phyloP scores from a whole-genome alignment of 2,797 vertebrate species.

The Hydrolagus colliei region DNA sequence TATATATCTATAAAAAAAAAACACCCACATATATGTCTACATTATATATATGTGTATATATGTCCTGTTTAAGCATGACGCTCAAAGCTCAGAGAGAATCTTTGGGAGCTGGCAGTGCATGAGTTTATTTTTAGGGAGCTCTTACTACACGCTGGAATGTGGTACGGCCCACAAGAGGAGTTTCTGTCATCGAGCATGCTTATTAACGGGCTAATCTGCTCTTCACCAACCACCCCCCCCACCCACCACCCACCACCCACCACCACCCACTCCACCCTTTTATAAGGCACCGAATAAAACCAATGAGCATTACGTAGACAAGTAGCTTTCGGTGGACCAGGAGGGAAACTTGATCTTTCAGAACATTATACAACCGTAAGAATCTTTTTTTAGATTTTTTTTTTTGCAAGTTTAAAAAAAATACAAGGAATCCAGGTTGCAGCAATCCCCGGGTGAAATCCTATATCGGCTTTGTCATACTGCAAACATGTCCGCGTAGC shows the following conservation, averaged over 20 bases:
- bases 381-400: conserved; percentile 40
- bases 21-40: background rate
- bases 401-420: conserved; percentile 12
- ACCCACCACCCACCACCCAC: no score
- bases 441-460: conserved; percentile 51
- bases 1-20: no score
- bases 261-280: background rate
- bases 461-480: conserved; percentile 54
- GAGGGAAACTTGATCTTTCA: conserved; percentile 24
- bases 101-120: background rate
- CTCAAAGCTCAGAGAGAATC: background rate
- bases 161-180: conserved; percentile 13
- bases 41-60: background rate
- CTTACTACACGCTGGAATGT: conserved; percentile 27
- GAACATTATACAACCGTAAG: conserved; percentile 41
- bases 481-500: conserved; percentile 47
- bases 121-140: conserved; percentile 17
- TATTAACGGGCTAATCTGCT: conserved; percentile 24
- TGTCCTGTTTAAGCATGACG: background rate
- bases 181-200: conserved; percentile 12
- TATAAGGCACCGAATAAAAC: conserved; percentile 5
- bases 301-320: background rate
- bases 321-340: conserved; percentile 5
- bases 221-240: background rate
- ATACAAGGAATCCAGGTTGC: conserved; percentile 48